Conservation (phyloP, 53 echinoderm and acorn worm genomes). For the Crossaster papposus region DNA sequence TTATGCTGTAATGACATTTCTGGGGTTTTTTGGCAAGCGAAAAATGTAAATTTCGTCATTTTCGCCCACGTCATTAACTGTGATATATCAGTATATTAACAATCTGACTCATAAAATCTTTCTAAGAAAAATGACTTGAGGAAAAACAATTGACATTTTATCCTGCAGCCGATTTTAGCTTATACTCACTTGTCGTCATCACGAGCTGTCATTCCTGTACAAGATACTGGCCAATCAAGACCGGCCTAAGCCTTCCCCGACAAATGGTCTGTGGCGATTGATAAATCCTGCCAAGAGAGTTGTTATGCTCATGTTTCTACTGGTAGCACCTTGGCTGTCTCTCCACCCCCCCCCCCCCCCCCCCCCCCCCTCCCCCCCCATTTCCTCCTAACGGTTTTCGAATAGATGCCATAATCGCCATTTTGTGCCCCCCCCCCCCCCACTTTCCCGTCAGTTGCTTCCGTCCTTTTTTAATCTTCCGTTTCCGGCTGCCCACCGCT, state of each 20-base stretch:
- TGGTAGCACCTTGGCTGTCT: neutral
- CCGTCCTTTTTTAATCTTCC: neutral
- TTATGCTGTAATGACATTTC: neutral
- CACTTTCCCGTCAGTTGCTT: neutral
- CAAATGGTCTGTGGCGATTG: constrained; percentile 17
- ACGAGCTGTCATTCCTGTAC: neutral
- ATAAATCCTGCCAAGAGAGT: constrained; percentile 14
- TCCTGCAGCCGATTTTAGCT: neutral
- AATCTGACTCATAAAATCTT: neutral
- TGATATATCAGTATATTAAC: neutral
- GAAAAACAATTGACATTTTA: neutral
- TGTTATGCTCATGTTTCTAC: neutral
- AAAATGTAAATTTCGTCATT: neutral
- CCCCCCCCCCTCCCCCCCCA: neutral
- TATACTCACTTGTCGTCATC: constrained; percentile 10
- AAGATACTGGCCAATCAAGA: neutral
- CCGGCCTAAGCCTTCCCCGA: neutral
- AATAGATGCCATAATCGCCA: neutral
- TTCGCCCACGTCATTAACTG: neutral
- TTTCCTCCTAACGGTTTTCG: neutral
- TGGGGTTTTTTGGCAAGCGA: neutral
- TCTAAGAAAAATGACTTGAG: neutral
- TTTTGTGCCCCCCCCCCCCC: neutral
- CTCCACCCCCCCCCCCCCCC: neutral
- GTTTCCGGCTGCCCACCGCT: constrained; percentile 11